Percentiles rank a stretch among this genome's conserved stretches.
phyloP scores from a whole-genome alignment of 2,797 vertebrate species.

The Sebastes ruberrimus region DNA sequence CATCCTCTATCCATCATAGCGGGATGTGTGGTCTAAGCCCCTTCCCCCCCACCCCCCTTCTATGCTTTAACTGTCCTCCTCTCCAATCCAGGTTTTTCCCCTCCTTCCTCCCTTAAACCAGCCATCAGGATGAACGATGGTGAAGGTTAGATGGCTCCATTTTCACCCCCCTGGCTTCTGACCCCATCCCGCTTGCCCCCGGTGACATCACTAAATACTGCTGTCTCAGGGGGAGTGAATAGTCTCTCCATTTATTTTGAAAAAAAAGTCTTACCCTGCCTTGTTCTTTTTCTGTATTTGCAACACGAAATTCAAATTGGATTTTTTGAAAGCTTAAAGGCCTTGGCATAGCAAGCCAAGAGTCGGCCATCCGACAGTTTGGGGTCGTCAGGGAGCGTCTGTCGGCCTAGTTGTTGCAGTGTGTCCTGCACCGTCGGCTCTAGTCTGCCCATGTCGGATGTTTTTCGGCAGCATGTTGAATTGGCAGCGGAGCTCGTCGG shows the following conservation, averaged over 20 bases:
- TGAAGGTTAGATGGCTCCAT: slow-evolving; percentile 80
- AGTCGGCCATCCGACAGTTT: no score
- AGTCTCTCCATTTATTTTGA: slow-evolving; percentile 72
- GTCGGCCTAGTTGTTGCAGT: no score
- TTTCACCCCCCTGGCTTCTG: slow-evolving; percentile 66
- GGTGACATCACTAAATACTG: slow-evolving; percentile 86
- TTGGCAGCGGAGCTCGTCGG: no score
- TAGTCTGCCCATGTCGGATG: no score
- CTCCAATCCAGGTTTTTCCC: slow-evolving; percentile 37
- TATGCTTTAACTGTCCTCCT: slow-evolving; percentile 40
- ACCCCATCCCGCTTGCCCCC: slow-evolving; percentile 58
- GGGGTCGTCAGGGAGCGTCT: no score
- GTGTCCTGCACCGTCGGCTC: no score
- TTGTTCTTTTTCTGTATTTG: slow-evolving; percentile 21
- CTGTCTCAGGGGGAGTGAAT: slow-evolving; percentile 73
- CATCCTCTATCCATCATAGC: slow-evolving; percentile 80
- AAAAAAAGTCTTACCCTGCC: slow-evolving; percentile 52
- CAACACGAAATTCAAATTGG: neutral
- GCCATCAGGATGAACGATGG: slow-evolving; percentile 84
- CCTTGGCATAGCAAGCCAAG: no score
- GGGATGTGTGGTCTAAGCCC: slow-evolving; percentile 48
- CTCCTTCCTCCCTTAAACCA: slow-evolving; percentile 59
- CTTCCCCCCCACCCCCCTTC: neutral
- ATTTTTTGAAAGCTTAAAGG: neutral
- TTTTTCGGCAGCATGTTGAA: no score